Evolutionary conservation across 2,888 invertebrate species (phyloP).

Genomic region (Thecophora atra): DNA sequence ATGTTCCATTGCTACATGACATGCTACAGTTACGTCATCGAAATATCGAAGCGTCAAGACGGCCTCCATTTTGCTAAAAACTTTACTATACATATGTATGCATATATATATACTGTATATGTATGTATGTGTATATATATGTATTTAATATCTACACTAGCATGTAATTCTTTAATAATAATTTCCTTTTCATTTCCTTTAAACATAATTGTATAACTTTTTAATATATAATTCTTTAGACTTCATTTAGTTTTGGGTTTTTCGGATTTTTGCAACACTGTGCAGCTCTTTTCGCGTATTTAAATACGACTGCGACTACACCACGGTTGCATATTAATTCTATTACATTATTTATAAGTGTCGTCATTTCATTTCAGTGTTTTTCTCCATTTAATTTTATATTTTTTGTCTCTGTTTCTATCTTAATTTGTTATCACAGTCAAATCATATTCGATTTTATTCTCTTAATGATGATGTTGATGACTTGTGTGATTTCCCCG

Average conservation of each 20-base stretch:
- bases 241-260: too few species aligned
- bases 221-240: too few species aligned
- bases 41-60: conserved; percentile 8
- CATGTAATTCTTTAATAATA: neutral
- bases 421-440: conserved; percentile 63
- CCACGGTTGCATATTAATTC: too few species aligned
- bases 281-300: too few species aligned
- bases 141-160: neutral
- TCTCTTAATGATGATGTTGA: conserved; percentile 59
- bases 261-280: too few species aligned
- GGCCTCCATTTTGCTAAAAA: conserved; percentile 51
- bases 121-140: conserved; percentile 39
- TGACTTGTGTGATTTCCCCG: conserved; percentile 43
- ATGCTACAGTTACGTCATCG: neutral
- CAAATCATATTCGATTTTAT: conserved; percentile 66
- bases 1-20: neutral
- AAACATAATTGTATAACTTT: too few species aligned
- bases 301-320: too few species aligned
- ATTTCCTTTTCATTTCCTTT: too few species aligned
- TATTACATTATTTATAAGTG: too few species aligned
- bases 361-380: too few species aligned
- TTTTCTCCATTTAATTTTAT: too few species aligned
- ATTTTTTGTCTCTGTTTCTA: too few species aligned
- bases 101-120: conserved; percentile 47
- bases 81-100: conserved; percentile 47